Base-by-base conservation (phyloP, 2,113 vertebrate species). In the Apodemus speciosus region DNA sequence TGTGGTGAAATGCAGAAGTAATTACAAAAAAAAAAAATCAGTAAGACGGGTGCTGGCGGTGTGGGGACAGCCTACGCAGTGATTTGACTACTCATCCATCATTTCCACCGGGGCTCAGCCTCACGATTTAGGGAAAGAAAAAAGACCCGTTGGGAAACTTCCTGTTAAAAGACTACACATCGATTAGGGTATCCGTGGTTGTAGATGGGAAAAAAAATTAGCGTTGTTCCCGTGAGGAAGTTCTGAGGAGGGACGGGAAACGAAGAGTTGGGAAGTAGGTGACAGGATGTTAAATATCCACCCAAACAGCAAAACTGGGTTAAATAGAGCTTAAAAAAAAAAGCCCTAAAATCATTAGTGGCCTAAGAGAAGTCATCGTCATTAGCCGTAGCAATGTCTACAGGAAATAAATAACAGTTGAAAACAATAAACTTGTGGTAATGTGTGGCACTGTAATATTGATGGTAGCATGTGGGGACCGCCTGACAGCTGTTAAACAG, bases 401-500 rank as follows among this genome's bases (percentile, higher is more conserved):
- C 92, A 96, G 97, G 98, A 98, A 98, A 98, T 98, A 98, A 98
- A 97, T 98, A 98, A 98, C 97, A 92, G 97, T 97, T 92, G 92
- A 98, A 97, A 97, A 98, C 98, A 98, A 98, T 98, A 96, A 98
- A 98, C 97, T 98, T 96, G 93, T 96, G 94, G 98, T 97, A 98
- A 98, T 97, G 97, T 83, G 71, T 97, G 98, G 96, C 32, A 96
- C 97, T 98, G 97, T 89, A 97, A 98, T 98, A 98, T 98, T 98
- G 98, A 98, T 98, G 97, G 98, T 94, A 97, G 98, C 98, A 98
- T 97, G 98, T 98, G 98, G 98, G 98, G 98, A 98, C 97, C 98
- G 97, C 98, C 98, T 98, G 98, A 98, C 98, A 98, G 98, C 98
- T 98, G 98, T 95, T 98, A 97, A 98, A 97, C 98, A 98, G 98